phyloP scores from a whole-genome alignment of 2,113 vertebrate species.

The Tinamus guttatus region DNA sequence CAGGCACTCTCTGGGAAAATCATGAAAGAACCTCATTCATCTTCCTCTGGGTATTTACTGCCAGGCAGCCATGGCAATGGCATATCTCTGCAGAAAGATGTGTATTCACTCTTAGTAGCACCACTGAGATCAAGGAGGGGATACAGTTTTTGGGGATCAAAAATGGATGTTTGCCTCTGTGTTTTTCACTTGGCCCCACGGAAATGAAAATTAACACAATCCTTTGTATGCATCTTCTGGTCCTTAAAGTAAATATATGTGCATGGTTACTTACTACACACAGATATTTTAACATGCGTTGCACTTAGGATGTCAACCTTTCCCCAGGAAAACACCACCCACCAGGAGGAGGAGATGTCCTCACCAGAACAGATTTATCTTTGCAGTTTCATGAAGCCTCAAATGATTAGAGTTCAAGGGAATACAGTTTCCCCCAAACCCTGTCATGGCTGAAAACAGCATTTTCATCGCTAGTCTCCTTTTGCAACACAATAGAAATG shows the following conservation, averaged over 20 bases:
- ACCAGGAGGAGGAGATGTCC: not conserved
- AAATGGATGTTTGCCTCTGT: not conserved
- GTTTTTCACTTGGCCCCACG: not conserved
- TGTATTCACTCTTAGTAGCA: rapidly evolving
- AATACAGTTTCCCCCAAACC: not conserved
- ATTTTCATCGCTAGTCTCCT: not conserved
- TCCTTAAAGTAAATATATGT: not conserved
- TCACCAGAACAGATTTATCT: not conserved
- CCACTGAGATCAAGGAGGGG: not conserved
- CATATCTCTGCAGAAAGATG: not conserved
- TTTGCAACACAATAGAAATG: not conserved
- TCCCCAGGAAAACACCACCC: not conserved
- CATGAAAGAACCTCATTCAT: not conserved
- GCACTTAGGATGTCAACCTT: not conserved
- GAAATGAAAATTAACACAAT: not conserved
- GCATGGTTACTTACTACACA: not conserved
- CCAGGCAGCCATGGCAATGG: not conserved
- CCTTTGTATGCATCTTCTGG: not conserved
- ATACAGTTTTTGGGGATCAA: not conserved
- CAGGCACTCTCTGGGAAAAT: not conserved
- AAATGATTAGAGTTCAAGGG: not conserved
- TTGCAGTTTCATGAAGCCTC: not conserved
- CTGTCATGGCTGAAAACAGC: not conserved
- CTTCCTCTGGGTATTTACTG: not conserved
- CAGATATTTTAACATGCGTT: not conserved